Evolutionary conservation across 2,797 vertebrate species (phyloP).

Genomic region (Meriones psammophilus): DNA sequence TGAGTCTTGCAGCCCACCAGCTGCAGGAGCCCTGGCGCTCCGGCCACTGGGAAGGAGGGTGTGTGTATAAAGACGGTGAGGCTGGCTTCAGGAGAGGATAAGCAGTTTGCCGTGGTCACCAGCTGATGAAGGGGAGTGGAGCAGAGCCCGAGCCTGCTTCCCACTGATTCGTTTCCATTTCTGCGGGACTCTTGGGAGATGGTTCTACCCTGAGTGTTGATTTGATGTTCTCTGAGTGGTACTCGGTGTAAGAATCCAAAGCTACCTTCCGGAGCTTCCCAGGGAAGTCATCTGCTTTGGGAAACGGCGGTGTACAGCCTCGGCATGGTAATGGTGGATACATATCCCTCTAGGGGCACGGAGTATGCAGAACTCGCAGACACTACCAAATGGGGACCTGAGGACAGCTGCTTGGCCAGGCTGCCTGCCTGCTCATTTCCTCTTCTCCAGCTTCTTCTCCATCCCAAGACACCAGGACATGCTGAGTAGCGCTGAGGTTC

Average conservation of each 20-base stretch:
- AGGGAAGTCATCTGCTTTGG: not conserved
- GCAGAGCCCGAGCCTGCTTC: too few relatives aligned
- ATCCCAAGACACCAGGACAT: not conserved
- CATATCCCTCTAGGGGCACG: rapidly evolving
- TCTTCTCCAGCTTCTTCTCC: not conserved
- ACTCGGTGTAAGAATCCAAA: not conserved
- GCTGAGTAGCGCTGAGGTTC: rapidly evolving
- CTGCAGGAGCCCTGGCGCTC: rapidly evolving
- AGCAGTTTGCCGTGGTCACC: not conserved
- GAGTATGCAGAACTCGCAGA: not conserved
- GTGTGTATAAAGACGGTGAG: not conserved
- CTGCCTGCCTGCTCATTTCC: rapidly evolving
- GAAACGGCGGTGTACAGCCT: not conserved
- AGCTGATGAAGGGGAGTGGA: not conserved
- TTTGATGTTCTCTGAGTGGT: not conserved
- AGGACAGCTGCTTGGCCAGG: not conserved
- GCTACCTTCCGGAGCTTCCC: not conserved
- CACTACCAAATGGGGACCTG: not conserved
- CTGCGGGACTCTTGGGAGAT: not conserved
- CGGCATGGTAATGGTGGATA: not conserved
- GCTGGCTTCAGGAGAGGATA: too few relatives aligned
- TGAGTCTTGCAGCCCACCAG: not conserved
- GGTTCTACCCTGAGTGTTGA: not conserved
- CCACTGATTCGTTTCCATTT: too few relatives aligned
- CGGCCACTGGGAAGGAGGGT: rapidly evolving